phyloP scores from a whole-genome alignment of 2,113 vertebrate genomes.

The Hyperopisus bebe region DNA sequence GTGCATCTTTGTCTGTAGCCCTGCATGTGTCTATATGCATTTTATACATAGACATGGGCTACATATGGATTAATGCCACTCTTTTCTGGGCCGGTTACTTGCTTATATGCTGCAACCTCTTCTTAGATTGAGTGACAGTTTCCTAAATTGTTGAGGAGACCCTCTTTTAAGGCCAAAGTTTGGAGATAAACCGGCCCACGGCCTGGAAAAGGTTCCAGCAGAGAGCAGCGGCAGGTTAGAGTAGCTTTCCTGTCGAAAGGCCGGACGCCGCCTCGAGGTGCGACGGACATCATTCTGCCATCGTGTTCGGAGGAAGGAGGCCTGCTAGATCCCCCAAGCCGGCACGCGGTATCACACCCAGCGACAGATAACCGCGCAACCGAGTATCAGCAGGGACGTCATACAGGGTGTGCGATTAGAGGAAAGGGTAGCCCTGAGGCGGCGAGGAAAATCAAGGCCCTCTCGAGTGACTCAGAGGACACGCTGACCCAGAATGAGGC shows the following conservation, averaged over 20 bases:
- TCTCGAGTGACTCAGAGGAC: background rate
- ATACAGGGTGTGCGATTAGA: background rate
- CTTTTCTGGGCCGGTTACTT: background rate
- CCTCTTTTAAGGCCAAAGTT: background rate
- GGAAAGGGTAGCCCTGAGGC: background rate
- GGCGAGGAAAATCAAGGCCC: background rate
- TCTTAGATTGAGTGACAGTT: constrained; percentile 46
- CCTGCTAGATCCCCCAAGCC: background rate
- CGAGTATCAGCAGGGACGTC: background rate
- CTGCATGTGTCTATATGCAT: background rate
- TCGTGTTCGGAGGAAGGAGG: background rate
- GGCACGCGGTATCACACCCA: background rate
- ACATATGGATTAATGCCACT: background rate
- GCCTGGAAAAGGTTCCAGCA: background rate
- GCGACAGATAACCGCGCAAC: background rate
- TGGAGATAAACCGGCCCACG: background rate
- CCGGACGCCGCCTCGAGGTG: background rate
- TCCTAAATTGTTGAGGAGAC: background rate
- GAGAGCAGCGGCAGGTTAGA: background rate
- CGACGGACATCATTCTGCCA: background rate
- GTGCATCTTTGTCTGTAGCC: background rate
- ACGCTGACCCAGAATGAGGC: background rate
- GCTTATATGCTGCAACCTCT: constrained; percentile 52
- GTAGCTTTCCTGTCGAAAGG: background rate
- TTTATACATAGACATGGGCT: background rate